Percentiles rank a stretch among this genome's conserved stretches.
These are phyloP conservation scores for Hydrophis major DNA, from an alignment of 2,797 vertebrate genomes.

Conservation along the genomic window DNA sequence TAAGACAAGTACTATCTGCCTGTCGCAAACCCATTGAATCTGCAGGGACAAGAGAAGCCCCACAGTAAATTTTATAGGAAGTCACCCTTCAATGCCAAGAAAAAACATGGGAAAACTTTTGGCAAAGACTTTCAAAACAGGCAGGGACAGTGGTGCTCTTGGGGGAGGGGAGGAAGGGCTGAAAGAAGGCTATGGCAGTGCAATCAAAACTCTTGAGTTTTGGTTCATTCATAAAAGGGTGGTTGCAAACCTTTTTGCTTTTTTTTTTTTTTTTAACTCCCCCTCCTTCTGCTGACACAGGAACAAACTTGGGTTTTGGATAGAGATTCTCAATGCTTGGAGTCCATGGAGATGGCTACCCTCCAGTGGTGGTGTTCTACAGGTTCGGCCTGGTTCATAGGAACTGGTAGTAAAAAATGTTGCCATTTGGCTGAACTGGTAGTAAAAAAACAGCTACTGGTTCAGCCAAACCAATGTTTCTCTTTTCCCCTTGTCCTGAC, in stretches of 20 bases:
- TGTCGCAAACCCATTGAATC: neutral
- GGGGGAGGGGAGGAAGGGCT: neutral
- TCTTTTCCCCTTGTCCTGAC: too few relatives aligned
- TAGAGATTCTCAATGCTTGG: neutral
- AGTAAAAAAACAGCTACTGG: too few relatives aligned
- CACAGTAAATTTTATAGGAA: neutral
- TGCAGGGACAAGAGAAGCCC: neutral
- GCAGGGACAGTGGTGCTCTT: neutral
- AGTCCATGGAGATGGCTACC: neutral
- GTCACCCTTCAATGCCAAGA: neutral
- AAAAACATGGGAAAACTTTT: neutral
- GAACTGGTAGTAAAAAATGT: too few relatives aligned
- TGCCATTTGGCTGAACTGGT: too few relatives aligned
- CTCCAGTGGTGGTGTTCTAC: neutral
- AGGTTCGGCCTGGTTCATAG: too few relatives aligned
- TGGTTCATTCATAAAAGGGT: neutral
- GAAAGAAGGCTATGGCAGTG: neutral
- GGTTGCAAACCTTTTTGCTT: neutral
- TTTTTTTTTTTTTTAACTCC: neutral
- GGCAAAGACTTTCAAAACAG: neutral
- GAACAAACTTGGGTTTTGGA: neutral
- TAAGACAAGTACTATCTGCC: neutral
- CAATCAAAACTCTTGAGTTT: neutral
- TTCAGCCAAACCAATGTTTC: too few relatives aligned
- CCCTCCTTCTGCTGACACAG: neutral